A percentile compares a stretch with the other conserved stretches of the same genome.
phyloP scores from a whole-genome alignment of 2,797 vertebrate genomes.

The Gadopsis bispinosus region DNA sequence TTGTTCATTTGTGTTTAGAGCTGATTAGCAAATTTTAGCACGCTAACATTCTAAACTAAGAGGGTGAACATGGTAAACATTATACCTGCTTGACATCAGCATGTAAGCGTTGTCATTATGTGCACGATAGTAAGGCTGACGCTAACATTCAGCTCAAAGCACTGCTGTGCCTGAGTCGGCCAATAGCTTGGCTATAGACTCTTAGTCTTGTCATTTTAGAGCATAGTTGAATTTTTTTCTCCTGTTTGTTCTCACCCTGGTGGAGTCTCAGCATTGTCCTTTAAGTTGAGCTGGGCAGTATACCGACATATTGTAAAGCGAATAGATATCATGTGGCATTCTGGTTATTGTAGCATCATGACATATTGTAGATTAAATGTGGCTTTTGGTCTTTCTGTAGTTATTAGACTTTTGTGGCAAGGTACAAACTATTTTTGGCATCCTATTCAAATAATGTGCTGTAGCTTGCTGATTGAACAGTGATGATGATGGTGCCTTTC shows the following conservation, averaged over 20 bases:
- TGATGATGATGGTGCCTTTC: background rate
- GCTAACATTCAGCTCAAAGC: background rate
- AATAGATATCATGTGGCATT: background rate
- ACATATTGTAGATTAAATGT: background rate
- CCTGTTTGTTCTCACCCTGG: background rate
- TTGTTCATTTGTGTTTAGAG: background rate
- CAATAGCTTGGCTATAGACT: background rate
- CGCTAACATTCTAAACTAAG: background rate
- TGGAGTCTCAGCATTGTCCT: background rate
- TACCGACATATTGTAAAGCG: background rate
- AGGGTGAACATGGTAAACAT: background rate
- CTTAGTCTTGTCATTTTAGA: background rate
- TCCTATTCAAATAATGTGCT: background rate
- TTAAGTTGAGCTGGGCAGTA: too few species aligned
- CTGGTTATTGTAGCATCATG: background rate
- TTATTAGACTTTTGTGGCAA: background rate
- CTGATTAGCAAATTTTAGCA: background rate
- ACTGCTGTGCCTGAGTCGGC: background rate
- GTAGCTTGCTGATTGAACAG: too few species aligned
- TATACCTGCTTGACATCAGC: background rate
- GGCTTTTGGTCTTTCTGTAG: background rate
- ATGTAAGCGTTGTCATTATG: background rate
- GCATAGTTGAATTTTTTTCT: background rate
- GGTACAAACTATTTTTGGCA: background rate
- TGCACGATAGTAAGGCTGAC: background rate